phyloP scores from a whole-genome alignment of 2,888 invertebrate species.

The Drosophila rubida region DNA sequence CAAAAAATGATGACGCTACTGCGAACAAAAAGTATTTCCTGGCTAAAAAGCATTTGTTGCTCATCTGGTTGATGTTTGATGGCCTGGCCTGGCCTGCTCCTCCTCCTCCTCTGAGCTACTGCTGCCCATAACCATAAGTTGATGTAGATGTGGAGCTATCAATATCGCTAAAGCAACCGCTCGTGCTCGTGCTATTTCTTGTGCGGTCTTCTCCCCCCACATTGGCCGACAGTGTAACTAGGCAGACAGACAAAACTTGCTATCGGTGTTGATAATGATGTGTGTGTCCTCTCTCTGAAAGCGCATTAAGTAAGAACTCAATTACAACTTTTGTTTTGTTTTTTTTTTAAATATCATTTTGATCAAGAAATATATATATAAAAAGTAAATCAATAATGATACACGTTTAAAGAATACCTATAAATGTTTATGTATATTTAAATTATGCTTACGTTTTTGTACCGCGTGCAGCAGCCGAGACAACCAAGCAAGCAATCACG shows the following conservation, averaged over 20 bases:
- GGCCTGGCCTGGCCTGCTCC: slow-evolving; percentile 53
- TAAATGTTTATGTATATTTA: slow-evolving; percentile 54
- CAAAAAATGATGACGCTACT: slow-evolving; percentile 13
- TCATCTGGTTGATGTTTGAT: slow-evolving; percentile 50
- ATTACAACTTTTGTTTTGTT: slow-evolving; percentile 65
- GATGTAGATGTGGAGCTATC: slow-evolving; percentile 70
- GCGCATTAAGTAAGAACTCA: slow-evolving; percentile 80
- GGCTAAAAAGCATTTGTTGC: slow-evolving; percentile 39
- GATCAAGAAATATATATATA: slow-evolving; percentile 42
- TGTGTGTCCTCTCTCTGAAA: slow-evolving; percentile 78
- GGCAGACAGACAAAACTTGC: slow-evolving; percentile 72
- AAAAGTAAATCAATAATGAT: slow-evolving; percentile 29
- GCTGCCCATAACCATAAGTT: slow-evolving; percentile 45
- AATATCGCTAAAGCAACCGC: slow-evolving; percentile 44
- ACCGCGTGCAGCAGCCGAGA: slow-evolving; percentile 61
- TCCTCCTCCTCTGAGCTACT: slow-evolving; percentile 8
- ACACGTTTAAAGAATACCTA: slow-evolving; percentile 19
- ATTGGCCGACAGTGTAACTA: slow-evolving; percentile 71
- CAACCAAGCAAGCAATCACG: slow-evolving; percentile 41
- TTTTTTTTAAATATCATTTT: slow-evolving; percentile 55
- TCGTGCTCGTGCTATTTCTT: slow-evolving; percentile 58
- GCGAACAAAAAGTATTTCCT: slow-evolving; percentile 19
- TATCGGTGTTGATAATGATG: slow-evolving; percentile 72
- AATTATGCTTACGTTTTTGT: slow-evolving; percentile 75
- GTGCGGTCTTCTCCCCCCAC: slow-evolving; percentile 45